Percentiles rank a stretch among this genome's conserved stretches.
phyloP scores from a whole-genome alignment of 2,113 vertebrate genomes.

The Delphinus delphis region DNA sequence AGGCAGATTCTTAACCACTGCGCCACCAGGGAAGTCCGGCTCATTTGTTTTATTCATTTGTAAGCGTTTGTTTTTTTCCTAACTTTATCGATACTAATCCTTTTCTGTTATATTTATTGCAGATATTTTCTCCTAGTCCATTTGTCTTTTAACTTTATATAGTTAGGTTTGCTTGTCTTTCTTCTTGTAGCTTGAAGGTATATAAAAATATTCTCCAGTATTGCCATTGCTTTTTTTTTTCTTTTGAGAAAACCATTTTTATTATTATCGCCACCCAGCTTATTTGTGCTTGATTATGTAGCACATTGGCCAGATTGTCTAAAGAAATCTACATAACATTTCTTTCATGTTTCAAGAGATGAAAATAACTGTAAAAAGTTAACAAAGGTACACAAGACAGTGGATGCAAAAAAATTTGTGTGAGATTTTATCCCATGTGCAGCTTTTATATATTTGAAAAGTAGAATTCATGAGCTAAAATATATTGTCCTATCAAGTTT shows the following conservation, averaged over 20 bases:
- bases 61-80: background rate
- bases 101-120: background rate
- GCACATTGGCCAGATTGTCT: constrained; percentile 83
- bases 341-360: constrained; percentile 88
- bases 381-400: constrained; percentile 89
- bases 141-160: background rate
- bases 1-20: no score
- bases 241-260: no score
- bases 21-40: background rate
- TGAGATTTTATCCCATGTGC: constrained; percentile 81
- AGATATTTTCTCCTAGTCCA: background rate
- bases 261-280: constrained; percentile 52
- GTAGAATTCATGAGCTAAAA: constrained; percentile 85
- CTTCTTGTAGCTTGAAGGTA: background rate
- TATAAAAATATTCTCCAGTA: no score
- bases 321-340: constrained; percentile 89
- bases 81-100: background rate
- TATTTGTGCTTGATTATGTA: constrained; percentile 83
- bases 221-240: no score
- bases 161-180: background rate
- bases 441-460: constrained; percentile 82
- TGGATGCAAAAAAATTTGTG: constrained; percentile 85
- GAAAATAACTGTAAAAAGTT: constrained; percentile 91
- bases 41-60: constrained; percentile 1
- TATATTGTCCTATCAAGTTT: constrained; percentile 78